Conservation (phyloP, 1,140 invertebrate species). For the Macrotrachela quadricornifera region DNA sequence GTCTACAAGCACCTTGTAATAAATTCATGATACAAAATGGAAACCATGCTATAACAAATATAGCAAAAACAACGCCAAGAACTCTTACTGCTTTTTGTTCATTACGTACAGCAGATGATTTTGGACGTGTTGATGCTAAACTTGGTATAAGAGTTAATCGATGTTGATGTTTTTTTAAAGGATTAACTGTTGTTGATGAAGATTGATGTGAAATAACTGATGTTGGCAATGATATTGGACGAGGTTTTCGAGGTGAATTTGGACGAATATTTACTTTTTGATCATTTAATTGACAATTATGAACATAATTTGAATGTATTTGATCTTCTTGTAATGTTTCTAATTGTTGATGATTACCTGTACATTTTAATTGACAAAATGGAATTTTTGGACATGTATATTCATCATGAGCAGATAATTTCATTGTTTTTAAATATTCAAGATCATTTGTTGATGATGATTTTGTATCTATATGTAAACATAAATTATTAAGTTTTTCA, state of each 20-base stretch:
- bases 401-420: no score
- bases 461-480: no score
- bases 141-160: neutral
- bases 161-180: neutral
- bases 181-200: neutral
- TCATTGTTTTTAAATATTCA: no score
- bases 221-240: neutral
- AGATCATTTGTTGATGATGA: no score
- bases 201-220: neutral
- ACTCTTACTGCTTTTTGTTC: constrained; percentile 9
- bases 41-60: constrained; percentile 7
- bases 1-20: constrained; percentile 16
- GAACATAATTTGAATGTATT: no score
- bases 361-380: no score
- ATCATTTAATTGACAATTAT: neutral
- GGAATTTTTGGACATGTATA: no score
- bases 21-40: constrained; percentile 5
- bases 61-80: constrained; percentile 6
- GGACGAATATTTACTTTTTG: neutral
- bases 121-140: neutral
- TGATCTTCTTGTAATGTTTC: no score
- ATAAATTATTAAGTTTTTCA: no score
- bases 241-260: neutral
- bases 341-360: no score
- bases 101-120: constrained; percentile 1